These are phyloP conservation scores for Frankliniella fusca DNA, from an alignment of 2,888 invertebrate genomes.

Conservation along the genomic window DNA sequence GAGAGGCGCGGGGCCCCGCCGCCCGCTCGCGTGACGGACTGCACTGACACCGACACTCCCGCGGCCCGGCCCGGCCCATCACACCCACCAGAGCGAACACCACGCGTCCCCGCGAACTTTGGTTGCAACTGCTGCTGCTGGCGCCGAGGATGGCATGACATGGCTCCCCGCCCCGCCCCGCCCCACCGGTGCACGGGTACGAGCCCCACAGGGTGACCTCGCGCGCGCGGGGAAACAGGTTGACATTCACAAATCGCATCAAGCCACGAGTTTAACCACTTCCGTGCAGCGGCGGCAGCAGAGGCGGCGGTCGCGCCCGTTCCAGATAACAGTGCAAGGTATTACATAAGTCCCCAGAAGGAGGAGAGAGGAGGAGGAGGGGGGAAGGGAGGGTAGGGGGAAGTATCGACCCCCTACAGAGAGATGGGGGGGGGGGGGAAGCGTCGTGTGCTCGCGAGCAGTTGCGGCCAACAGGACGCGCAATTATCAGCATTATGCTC, in stretches of 20 bases:
- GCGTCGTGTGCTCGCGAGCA: constrained; percentile 3
- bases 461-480: neutral
- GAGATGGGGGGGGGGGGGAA: neutral
- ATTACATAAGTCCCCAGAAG: neutral
- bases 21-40: too few relatives aligned
- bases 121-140: too few relatives aligned
- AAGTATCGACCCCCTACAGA: neutral
- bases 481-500: constrained; percentile 10
- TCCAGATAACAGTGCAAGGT: constrained; percentile 16
- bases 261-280: constrained; percentile 21
- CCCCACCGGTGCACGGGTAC: neutral
- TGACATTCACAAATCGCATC: constrained; percentile 24
- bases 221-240: neutral
- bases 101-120: too few relatives aligned
- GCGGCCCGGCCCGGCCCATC: too few relatives aligned
- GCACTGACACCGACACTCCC: too few relatives aligned
- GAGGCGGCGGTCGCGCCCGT: neutral
- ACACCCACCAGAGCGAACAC: too few relatives aligned
- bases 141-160: too few relatives aligned
- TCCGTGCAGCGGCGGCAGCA: neutral
- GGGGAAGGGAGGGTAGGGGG: neutral
- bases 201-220: neutral
- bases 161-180: too few relatives aligned
- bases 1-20: too few relatives aligned
- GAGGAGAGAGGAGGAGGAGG: neutral